Evolutionary conservation across 2,888 invertebrate genomes (phyloP), one percentile per base, ranked within the genome.

Genomic region (Stenodera caucasica): DNA sequence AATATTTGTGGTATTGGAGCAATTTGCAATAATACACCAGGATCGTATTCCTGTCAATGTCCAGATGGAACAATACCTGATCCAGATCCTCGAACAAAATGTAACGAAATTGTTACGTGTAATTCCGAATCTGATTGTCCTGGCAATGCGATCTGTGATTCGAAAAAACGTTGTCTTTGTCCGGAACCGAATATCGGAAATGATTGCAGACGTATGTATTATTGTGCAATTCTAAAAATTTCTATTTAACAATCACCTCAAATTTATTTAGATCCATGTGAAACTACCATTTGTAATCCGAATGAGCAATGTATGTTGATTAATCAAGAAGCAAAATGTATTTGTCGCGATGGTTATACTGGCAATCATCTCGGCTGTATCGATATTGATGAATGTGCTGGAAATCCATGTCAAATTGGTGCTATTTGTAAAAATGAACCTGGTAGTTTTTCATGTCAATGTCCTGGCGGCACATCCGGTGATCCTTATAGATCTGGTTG

Each of bases 161-260:
- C 82, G 7, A 86, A 88, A 66, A 87, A 88, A 61, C 86, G 91
- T 72, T 96, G 96, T 77, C 79, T 93, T 35, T 96, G 96, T 72
- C 95, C 94, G 2, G 93, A 93, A 74, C 96, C 96, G 0, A 95
- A 95, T 77, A 84, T 93, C 70, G 96, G 95, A 70, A 92, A 94
- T 72, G 93, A 94, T 75, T 96, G 96, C 73, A 87, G 94, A 80
- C 95, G 92, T 92, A 85, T 88, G 91, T 85, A 29, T 53, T 21
- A 26, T 5, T 12, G 8, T 45, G 60, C 18, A 54, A 59, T 37
- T 51, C 60, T 52, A 45, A 62, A 33, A 40, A 30, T 55, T 11
- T 55, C 8, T 18, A 26, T 61, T 57, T n/a, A n/a, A n/a, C 12
- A 32, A 26, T 49, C 51, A 49, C 2, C 49, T 40, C 2, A 37